These are phyloP conservation scores for Camponotus floridanus DNA, from an alignment of 1,140 invertebrate species.

Conservation along the genomic window DNA sequence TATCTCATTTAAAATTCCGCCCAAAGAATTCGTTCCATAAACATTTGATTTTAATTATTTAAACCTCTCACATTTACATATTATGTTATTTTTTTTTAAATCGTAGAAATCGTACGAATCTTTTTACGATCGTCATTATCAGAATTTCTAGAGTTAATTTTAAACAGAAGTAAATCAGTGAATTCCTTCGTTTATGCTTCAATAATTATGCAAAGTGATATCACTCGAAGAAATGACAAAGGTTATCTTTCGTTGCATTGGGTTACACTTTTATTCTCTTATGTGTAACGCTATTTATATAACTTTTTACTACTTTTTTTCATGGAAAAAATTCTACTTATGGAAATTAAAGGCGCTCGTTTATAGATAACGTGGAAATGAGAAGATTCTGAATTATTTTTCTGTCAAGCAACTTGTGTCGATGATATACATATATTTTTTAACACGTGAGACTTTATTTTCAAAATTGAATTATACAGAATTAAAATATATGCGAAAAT, in stretches of 20 bases:
- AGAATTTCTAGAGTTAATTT: background rate
- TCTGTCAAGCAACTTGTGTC: background rate
- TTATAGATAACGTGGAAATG: too few species aligned
- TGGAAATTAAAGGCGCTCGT: slow-evolving; percentile 15
- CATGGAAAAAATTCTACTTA: slow-evolving; percentile 37
- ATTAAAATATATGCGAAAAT: background rate
- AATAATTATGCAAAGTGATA: slow-evolving; percentile 50
- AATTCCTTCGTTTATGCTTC: background rate
- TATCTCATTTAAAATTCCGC: slow-evolving; percentile 2
- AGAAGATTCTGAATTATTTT: too few species aligned
- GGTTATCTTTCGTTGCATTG: slow-evolving; percentile 36
- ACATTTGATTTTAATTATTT: background rate
- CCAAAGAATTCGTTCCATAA: background rate
- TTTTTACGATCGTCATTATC: background rate
- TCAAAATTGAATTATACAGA: background rate
- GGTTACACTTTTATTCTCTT: slow-evolving; percentile 44
- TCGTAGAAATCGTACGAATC: background rate
- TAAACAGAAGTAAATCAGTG: background rate
- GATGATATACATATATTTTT: background rate
- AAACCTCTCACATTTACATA: background rate
- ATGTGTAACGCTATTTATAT: slow-evolving; percentile 47
- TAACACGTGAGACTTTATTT: background rate
- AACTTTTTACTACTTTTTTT: slow-evolving; percentile 27
- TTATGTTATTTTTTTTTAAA: slow-evolving; percentile 12
- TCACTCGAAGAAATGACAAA: slow-evolving; percentile 51